Conservation (phyloP, 2,888 invertebrate genomes). For the Drosophila cognata region DNA sequence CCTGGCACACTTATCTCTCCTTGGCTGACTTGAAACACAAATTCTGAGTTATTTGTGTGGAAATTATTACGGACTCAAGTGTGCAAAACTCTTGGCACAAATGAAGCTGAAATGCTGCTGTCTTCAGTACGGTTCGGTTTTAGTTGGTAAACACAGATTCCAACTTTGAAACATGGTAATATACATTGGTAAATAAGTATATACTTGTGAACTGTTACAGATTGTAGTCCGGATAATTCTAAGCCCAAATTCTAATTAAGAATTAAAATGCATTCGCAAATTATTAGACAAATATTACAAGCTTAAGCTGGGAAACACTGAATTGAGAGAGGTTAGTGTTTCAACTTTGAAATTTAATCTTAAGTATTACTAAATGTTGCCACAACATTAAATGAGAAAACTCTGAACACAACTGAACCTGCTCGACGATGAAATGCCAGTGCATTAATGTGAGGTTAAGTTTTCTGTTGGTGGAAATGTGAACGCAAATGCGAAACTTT, state of each 20-base stretch:
- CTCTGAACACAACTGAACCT: slow-evolving; percentile 5
- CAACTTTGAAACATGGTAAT: slow-evolving; percentile 6
- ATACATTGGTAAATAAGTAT: slow-evolving; percentile 11
- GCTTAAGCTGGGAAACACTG: not conserved
- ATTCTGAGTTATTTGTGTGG: not conserved
- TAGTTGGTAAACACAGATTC: not conserved
- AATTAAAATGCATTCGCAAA: not conserved
- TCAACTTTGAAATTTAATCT: slow-evolving; percentile 18
- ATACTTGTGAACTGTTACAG: not conserved
- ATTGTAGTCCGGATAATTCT: not conserved
- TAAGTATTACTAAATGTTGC: not conserved
- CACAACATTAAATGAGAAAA: not conserved
- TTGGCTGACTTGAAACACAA: not conserved
- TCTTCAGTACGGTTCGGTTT: not conserved
- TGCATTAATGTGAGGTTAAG: not conserved
- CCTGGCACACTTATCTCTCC: not conserved
- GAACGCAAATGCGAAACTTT: slow-evolving; percentile 1
- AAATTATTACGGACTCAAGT: not conserved
- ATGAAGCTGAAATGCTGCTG: not conserved
- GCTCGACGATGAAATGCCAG: not conserved
- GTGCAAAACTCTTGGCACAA: not conserved
- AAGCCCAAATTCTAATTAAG: not conserved
- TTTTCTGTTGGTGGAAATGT: not conserved
- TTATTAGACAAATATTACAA: not conserved
- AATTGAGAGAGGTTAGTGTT: not conserved